phyloP scores from a whole-genome alignment of 2,797 vertebrate genomes.

The Neosalanx taihuensis region DNA sequence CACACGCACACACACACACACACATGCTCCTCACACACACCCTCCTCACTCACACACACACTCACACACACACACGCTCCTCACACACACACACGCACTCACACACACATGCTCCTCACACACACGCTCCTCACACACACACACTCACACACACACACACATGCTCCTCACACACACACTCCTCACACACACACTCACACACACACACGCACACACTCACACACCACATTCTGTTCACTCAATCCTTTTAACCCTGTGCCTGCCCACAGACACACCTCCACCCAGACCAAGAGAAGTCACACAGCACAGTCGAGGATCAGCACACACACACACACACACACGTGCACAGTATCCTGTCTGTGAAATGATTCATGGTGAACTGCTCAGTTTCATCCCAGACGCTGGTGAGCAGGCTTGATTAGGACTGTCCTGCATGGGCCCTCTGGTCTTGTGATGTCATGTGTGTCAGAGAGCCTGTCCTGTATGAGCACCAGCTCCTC shows the following conservation, averaged over 20 bases:
- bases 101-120: not conserved
- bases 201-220: not conserved
- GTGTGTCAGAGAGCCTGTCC: not conserved
- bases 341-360: not conserved
- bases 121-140: conserved; percentile 21
- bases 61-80: conserved; percentile 10
- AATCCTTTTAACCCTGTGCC: too few species aligned
- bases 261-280: not conserved
- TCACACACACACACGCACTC: conserved; percentile 18
- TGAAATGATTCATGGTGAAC: not conserved
- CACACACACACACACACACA: not conserved
- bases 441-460: not conserved
- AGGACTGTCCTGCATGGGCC: not conserved
- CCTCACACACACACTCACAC: not conserved
- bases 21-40: not conserved
- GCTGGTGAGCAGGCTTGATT: not conserved
- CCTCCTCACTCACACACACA: conserved; percentile 19
- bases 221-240: not conserved
- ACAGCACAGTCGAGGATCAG: too few species aligned
- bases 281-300: too few species aligned
- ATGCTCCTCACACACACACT: not conserved
- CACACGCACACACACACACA: not conserved
- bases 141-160: conserved; percentile 19
- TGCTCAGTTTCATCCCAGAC: not conserved
- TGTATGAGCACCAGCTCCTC: not conserved